phyloP scores from a whole-genome alignment of 2,113 vertebrate species.

The Crypturellus undulatus region DNA sequence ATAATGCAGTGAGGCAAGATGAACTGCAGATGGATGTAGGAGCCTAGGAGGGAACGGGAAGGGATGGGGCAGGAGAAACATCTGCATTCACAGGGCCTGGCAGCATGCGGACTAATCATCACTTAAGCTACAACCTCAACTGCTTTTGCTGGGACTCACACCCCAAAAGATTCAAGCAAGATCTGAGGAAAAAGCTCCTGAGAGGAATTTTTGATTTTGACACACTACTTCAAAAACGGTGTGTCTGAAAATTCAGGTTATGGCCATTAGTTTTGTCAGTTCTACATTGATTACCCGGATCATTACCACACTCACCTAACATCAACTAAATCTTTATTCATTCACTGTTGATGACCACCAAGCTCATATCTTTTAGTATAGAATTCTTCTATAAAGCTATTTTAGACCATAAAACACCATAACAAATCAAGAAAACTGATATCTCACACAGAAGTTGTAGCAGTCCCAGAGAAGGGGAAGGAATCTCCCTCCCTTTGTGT shows the following conservation, averaged over 20 bases:
- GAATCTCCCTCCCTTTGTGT: not conserved
- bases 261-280: not conserved
- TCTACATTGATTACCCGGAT: not conserved
- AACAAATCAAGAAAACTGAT: not conserved
- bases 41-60: not conserved
- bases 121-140: not conserved
- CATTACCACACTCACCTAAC: not conserved
- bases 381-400: not conserved
- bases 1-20: not conserved
- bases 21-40: not conserved
- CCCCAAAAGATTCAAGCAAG: not conserved
- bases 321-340: not conserved
- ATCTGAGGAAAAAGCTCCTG: not conserved
- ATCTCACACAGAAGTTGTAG: not conserved
- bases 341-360: not conserved
- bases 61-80: not conserved
- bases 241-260: not conserved
- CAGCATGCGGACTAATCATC: not conserved
- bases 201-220: not conserved
- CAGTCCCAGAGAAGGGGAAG: not conserved
- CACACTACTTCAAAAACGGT: not conserved
- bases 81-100: not conserved
- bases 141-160: not conserved
- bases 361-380: not conserved
- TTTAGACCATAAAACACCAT: not conserved